Conservation (phyloP, 2,113 vertebrate species). For the Amphiprion ocellaris region DNA sequence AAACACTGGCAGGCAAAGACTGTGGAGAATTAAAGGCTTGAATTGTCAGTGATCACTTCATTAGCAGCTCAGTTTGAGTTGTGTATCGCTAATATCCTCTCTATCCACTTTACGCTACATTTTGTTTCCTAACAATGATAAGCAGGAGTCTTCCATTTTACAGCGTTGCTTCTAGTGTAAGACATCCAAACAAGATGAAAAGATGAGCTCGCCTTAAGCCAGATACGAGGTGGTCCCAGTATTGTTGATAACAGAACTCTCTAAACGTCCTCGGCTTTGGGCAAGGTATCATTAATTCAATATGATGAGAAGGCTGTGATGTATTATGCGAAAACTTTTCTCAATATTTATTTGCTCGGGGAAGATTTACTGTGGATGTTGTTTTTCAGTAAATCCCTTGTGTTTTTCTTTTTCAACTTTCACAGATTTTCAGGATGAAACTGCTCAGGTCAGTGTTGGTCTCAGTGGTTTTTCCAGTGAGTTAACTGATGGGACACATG, state of each 20-base stretch:
- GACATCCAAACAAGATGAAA: conserved; percentile 39
- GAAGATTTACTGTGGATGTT: conserved; percentile 18
- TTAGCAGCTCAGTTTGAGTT: background rate
- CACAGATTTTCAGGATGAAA: background rate
- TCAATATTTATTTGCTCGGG: conserved; percentile 40
- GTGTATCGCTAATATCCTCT: background rate
- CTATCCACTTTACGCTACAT: background rate
- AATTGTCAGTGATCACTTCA: conserved; percentile 5
- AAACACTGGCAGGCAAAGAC: conserved; percentile 5
- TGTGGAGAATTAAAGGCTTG: background rate
- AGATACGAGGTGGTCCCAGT: background rate
- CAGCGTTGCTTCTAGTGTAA: conserved; percentile 9
- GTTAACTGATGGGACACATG: background rate
- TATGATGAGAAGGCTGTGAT: conserved; percentile 33
- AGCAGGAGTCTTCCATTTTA: background rate
- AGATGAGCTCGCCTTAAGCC: background rate
- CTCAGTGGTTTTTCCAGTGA: background rate
- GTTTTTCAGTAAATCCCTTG: background rate
- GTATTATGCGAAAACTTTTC: conserved; percentile 31
- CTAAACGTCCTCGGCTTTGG: conserved; percentile 25
- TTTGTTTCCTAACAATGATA: background rate
- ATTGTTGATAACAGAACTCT: conserved; percentile 34
- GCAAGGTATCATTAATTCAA: conserved; percentile 43
- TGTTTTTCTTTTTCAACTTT: background rate
- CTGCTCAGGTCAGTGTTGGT: background rate